phyloP scores from a whole-genome alignment of 2,113 vertebrate genomes.

The Forbesichthys papilliferus region DNA sequence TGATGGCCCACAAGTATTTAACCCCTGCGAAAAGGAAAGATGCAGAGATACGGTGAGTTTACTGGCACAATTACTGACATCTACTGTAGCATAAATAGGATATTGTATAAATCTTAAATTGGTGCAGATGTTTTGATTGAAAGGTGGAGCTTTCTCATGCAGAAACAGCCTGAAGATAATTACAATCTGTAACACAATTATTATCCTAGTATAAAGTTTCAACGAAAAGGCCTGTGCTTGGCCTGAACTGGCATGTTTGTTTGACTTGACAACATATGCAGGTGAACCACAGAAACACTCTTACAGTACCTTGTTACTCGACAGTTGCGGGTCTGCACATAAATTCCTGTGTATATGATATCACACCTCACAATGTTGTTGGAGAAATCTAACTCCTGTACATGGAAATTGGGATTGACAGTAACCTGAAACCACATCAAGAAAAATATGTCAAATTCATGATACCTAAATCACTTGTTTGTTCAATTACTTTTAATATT shows the following conservation, averaged over 20 bases:
- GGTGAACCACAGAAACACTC: neutral
- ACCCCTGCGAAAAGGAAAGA: constrained; percentile 37
- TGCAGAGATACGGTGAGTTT: constrained; percentile 5
- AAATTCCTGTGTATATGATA: constrained; percentile 78
- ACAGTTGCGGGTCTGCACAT: constrained; percentile 81
- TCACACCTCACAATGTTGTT: constrained; percentile 84
- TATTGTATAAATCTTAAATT: neutral
- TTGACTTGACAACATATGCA: neutral
- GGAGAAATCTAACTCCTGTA: constrained; percentile 80
- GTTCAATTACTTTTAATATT: too few relatives aligned
- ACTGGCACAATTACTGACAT: neutral
- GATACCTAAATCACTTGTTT: too few relatives aligned
- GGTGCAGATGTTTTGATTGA: too few relatives aligned
- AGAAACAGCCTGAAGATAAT: too few relatives aligned
- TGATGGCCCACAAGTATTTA: constrained; percentile 27
- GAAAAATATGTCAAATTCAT: neutral
- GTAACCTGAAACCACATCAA: constrained; percentile 67
- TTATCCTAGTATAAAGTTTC: neutral
- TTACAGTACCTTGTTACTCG: constrained; percentile 72
- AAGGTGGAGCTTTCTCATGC: too few relatives aligned
- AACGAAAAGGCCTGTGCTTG: neutral
- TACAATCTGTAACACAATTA: too few relatives aligned
- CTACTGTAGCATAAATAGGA: neutral
- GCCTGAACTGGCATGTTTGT: neutral
- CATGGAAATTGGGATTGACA: constrained; percentile 80